phyloP scores from a whole-genome alignment of 1,140 invertebrate genomes.

The Paraescarpia echinospica region DNA sequence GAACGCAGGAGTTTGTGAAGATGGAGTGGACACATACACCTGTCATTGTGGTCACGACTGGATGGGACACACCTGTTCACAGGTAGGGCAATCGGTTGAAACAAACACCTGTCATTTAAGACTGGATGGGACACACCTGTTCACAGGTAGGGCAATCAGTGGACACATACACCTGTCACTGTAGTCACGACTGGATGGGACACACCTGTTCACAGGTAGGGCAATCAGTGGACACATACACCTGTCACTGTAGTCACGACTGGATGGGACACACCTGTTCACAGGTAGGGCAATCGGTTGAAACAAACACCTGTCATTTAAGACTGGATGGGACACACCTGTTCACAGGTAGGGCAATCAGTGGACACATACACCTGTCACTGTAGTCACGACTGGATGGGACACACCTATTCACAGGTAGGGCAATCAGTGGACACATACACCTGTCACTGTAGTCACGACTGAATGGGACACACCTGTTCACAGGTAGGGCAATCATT shows the following conservation, averaged over 20 bases:
- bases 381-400: slow-evolving; percentile 41
- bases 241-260: slow-evolving; percentile 62
- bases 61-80: slow-evolving; percentile 41
- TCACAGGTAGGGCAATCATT: slow-evolving; percentile 53
- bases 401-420: slow-evolving; percentile 34
- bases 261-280: slow-evolving; percentile 44
- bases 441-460: slow-evolving; percentile 64
- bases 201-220: slow-evolving; percentile 33
- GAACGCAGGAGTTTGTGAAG: slow-evolving; percentile 47
- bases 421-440: slow-evolving; percentile 71
- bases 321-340: slow-evolving; percentile 43
- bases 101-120: slow-evolving; percentile 73
- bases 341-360: slow-evolving; percentile 19
- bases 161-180: slow-evolving; percentile 79
- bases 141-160: slow-evolving; percentile 53
- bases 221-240: slow-evolving; percentile 73
- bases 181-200: slow-evolving; percentile 40
- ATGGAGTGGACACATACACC: slow-evolving; percentile 82
- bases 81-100: slow-evolving; percentile 63
- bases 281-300: slow-evolving; percentile 59
- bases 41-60: slow-evolving; percentile 61
- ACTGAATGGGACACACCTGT: slow-evolving; percentile 44
- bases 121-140: slow-evolving; percentile 44
- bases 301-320: slow-evolving; percentile 77
- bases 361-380: slow-evolving; percentile 83